Evolutionary conservation across 2,888 invertebrate species (phyloP), one percentile per base, ranked within the genome.

Genomic region (Pemphredon lugubris): DNA sequence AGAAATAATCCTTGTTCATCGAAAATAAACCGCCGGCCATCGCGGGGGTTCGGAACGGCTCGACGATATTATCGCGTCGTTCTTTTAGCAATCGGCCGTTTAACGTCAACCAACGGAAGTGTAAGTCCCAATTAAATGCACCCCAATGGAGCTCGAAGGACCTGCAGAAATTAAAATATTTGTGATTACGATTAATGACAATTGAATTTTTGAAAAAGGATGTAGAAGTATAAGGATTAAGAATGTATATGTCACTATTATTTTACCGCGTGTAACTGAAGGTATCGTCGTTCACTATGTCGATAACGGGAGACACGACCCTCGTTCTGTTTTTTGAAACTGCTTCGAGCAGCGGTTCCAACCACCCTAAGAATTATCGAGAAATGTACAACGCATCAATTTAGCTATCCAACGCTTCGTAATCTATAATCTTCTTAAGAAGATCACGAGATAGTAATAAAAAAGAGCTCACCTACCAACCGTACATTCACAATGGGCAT

Each of bases 71-170:
- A 44, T 92, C 90, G 13, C 92, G 91, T 76, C 94, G 91, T 66
- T 93, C 92, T 72, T 92, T 90, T 83, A 95, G 90, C 68, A 95
- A 93, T 60, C 92, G 91, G 32, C 92, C 92, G 23, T 94, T 94
- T 0, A 96, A 92, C 61, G 95, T 94, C 77, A 96, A 94, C 96
- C 96, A 96, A 20, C 96, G 92, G 84, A 95, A 99, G 87, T 98
- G 98, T 13, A 99, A 91, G 79, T 97, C 95, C 98, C 99, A 99
- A 89, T 98, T 99, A 89, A 99, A 98, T 0, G 97, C 98, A 2
- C 99, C 99, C 96, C 98, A 98, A 84, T 98, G 98, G 48, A 98
- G 93, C 88, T 99, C 98, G 77, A 97, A 97, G 68, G 96, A 96
- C 84, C 97, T 96, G 1, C 95, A 51, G n/a, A n/a, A n/a, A n/a